Conservation (phyloP, 2,113 vertebrate genomes). For the Lamprologus speciosus region DNA sequence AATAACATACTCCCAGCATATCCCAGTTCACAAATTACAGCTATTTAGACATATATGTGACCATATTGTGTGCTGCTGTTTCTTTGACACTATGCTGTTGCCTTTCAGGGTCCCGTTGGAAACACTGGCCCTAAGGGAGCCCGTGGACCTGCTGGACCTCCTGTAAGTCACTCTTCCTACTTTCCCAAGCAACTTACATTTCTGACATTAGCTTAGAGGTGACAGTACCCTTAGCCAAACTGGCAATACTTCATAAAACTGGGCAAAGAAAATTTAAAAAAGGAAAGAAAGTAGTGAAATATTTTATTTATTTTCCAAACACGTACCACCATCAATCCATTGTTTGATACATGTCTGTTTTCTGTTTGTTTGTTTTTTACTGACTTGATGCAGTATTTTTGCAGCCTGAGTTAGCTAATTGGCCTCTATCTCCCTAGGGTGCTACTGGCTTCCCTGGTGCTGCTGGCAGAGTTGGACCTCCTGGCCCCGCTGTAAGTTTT, state of each 20-base stretch:
- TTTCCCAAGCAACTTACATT: not conserved
- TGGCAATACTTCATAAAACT: not conserved
- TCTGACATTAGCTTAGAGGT: not conserved
- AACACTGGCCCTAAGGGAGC: constrained; percentile 90
- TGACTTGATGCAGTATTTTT: not conserved
- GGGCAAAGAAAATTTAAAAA: not conserved
- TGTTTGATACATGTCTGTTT: not conserved
- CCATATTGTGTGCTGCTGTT: not conserved
- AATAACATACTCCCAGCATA: not conserved
- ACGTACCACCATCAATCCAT: not conserved
- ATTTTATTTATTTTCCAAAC: not conserved
- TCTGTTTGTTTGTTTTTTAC: not conserved
- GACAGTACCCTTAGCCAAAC: not conserved
- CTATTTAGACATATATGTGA: not conserved
- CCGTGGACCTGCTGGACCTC: constrained; percentile 85
- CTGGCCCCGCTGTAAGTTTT: constrained; percentile 88
- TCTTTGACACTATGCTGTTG: not conserved
- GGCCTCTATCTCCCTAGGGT: constrained; percentile 72
- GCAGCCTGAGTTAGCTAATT: not conserved
- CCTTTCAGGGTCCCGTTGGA: constrained; percentile 85
- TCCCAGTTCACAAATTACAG: not conserved
- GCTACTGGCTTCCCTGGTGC: constrained; percentile 88
- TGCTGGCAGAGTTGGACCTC: constrained; percentile 86
- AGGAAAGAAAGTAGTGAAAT: not conserved
- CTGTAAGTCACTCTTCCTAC: constrained; percentile 76